Percentiles rank a stretch among this genome's conserved stretches.
phyloP scores from a whole-genome alignment of 2,888 invertebrate species.

The Aricia artaxerxes region DNA sequence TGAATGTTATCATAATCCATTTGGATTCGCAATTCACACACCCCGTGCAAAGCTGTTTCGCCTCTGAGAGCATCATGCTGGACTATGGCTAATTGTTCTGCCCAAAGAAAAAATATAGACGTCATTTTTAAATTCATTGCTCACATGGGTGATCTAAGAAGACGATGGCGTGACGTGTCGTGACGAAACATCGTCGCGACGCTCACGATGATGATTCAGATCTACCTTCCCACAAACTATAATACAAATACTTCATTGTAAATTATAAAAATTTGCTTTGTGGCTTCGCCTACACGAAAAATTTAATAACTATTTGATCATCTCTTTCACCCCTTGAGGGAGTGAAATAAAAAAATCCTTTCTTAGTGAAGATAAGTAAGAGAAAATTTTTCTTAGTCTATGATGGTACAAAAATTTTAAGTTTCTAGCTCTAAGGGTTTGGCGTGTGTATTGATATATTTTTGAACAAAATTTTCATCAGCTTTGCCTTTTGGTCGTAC shows the following conservation, averaged over 20 bases:
- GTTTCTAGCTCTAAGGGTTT: not conserved
- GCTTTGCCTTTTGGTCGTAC: too few relatives aligned
- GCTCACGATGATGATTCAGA: not conserved
- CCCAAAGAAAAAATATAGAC: not conserved
- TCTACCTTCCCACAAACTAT: not conserved
- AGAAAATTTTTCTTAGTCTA: too few relatives aligned
- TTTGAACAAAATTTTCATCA: too few relatives aligned
- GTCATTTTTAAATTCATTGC: not conserved
- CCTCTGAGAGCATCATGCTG: too few relatives aligned
- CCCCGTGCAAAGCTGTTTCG: too few relatives aligned
- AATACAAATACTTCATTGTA: not conserved
- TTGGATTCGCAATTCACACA: not conserved
- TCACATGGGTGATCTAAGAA: not conserved
- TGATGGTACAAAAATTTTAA: too few relatives aligned
- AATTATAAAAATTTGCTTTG: too few relatives aligned
- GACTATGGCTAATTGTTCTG: too few relatives aligned
- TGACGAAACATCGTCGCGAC: not conserved
- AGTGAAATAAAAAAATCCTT: too few relatives aligned
- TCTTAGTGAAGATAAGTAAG: too few relatives aligned
- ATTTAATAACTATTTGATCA: not conserved
- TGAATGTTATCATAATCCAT: not conserved
- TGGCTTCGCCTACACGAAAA: not conserved
- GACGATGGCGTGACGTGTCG: not conserved
- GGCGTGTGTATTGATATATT: too few relatives aligned
- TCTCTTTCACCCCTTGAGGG: not conserved